Conservation (phyloP, 1,140 invertebrate species). For the Brachystomella parvula region DNA sequence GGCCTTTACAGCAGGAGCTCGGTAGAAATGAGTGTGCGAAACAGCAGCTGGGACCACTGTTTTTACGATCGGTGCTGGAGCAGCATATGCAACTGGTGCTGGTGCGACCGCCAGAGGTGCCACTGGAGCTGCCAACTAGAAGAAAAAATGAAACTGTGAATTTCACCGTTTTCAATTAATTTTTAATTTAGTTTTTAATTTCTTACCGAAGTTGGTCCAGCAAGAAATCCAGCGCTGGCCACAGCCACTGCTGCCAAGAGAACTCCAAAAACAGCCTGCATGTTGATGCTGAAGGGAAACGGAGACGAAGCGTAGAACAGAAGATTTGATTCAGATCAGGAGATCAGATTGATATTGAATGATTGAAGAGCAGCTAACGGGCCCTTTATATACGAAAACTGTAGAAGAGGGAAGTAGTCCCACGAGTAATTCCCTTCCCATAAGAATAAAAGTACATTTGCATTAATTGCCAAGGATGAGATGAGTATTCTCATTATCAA, state of each 20-base stretch:
- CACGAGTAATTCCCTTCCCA: too few species aligned
- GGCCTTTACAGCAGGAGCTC: background rate
- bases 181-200: background rate
- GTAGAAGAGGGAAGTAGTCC: too few species aligned
- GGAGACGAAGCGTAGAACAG: too few species aligned
- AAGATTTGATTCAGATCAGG: too few species aligned
- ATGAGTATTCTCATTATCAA: too few species aligned
- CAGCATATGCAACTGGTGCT: constrained; percentile 14
- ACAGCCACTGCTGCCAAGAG: background rate
- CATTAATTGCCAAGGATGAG: too few species aligned
- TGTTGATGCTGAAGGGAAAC: too few species aligned
- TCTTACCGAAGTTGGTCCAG: background rate
- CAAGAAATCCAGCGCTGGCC: background rate
- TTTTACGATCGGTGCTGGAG: constrained; percentile 7
- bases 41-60: background rate
- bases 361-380: too few species aligned
- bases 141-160: background rate
- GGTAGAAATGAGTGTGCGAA: constrained; percentile 10
- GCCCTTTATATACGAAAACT: too few species aligned
- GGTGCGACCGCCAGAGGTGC: background rate
- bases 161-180: background rate
- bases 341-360: too few species aligned
- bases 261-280: background rate
- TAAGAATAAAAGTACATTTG: too few species aligned
- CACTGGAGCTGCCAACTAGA: background rate